These are phyloP conservation scores for Anguilla anguilla DNA, from an alignment of 2,797 vertebrate species.

Conservation along the genomic window DNA sequence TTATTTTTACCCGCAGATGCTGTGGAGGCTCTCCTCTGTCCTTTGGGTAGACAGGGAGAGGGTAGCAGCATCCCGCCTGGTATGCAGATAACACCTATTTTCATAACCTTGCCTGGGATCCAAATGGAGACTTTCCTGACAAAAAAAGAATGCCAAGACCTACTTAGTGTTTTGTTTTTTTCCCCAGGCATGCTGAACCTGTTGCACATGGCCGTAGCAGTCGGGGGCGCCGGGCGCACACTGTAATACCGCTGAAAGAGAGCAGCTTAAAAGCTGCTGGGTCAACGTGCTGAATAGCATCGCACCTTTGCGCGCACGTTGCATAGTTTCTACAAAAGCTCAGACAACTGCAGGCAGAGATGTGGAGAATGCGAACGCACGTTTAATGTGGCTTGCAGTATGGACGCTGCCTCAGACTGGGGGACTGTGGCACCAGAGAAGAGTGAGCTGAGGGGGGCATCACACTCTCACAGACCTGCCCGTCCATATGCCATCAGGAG, in stretches of 20 bases:
- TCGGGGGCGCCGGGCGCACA: background rate
- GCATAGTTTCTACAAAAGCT: background rate
- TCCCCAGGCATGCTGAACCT: background rate
- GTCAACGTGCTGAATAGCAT: background rate
- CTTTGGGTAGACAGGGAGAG: slow-evolving; percentile 68
- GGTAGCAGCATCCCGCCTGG: slow-evolving; percentile 51
- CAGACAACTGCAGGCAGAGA: background rate
- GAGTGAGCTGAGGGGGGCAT: slow-evolving; percentile 49
- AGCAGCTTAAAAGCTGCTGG: background rate
- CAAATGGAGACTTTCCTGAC: background rate
- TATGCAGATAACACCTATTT: slow-evolving; percentile 16
- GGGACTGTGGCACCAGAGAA: slow-evolving; percentile 39
- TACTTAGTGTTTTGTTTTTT: background rate
- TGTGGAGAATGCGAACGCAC: background rate
- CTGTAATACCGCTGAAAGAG: background rate
- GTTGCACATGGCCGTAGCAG: background rate
- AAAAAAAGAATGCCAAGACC: background rate
- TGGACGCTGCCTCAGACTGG: background rate
- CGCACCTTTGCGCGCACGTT: background rate
- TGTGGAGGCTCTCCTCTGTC: slow-evolving; percentile 69
- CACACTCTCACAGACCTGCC: slow-evolving; percentile 61
- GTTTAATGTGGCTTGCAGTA: background rate
- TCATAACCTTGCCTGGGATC: background rate
- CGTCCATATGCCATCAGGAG: slow-evolving; percentile 63
- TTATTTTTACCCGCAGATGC: slow-evolving; percentile 80